phyloP scores from a whole-genome alignment of 92 coral and sea anemone species.

The Porites evermanni region DNA sequence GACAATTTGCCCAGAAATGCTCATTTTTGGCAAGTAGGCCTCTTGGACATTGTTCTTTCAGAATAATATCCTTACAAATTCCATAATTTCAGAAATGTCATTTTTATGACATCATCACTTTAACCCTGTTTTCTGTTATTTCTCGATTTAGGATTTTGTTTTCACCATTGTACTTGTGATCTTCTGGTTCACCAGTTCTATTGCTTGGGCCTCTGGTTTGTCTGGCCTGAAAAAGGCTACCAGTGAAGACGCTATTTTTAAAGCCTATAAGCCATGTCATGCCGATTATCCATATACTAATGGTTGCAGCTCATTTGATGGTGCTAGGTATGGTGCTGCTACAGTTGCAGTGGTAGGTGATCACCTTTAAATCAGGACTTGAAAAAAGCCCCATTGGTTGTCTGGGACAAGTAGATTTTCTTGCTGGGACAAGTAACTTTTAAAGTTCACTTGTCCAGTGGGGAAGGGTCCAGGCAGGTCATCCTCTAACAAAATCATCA shows the following conservation, averaged over 20 bases:
- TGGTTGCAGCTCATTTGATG: neutral
- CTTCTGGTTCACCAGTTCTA: constrained; percentile 92
- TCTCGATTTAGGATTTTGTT: constrained; percentile 80
- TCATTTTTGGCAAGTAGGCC: no score
- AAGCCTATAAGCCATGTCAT: neutral
- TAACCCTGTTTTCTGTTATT: neutral
- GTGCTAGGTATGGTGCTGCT: constrained; percentile 83
- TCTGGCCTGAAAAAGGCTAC: constrained; percentile 82
- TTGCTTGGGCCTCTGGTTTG: constrained; percentile 96
- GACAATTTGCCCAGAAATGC: no score
- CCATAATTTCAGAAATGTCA: no score
- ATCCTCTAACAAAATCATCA: no score
- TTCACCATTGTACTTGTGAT: constrained; percentile 75
- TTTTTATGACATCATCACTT: no score
- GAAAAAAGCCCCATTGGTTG: neutral
- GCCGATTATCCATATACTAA: neutral
- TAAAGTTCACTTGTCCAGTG: no score
- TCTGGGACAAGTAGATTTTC: no score
- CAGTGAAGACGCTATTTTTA: neutral
- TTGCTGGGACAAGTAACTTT: no score
- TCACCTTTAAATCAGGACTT: neutral
- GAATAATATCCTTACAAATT: no score
- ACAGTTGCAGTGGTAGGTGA: constrained; percentile 95
- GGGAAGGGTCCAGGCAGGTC: no score
- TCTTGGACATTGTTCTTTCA: no score